phyloP scores from a whole-genome alignment of 2,888 invertebrate species.

The Pimpla rufipes region DNA sequence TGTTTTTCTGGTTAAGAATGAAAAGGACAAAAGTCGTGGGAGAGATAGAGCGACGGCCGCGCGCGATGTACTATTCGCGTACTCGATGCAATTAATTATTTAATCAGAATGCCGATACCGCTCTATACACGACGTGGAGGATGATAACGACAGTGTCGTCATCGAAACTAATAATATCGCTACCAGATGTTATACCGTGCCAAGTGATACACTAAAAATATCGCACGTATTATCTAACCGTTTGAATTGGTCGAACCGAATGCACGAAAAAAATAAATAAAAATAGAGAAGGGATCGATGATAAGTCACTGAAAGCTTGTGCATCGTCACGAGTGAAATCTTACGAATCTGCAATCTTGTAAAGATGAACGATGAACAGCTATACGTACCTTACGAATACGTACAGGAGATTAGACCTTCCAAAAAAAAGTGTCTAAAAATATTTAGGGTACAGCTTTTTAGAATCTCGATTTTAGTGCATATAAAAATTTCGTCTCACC shows the following conservation, averaged over 20 bases:
- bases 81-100: conserved; percentile 48
- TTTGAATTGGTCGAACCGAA: conserved; percentile 39
- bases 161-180: conserved; percentile 61
- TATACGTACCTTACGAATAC: conserved; percentile 24
- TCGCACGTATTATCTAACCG: conserved; percentile 41
- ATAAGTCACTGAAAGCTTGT: not conserved
- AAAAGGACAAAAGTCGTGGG: conserved; percentile 1
- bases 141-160: conserved; percentile 51
- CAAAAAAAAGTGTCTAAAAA: conserved; percentile 53
- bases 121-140: conserved; percentile 27
- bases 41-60: not conserved
- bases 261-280: conserved; percentile 22
- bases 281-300: conserved; percentile 2
- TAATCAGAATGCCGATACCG: conserved; percentile 53
- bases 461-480: conserved; percentile 60
- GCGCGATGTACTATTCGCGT: conserved; percentile 25
- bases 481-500: conserved; percentile 6
- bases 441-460: conserved; percentile 68
- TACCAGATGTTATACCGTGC: conserved; percentile 77
- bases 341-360: conserved; percentile 14
- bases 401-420: conserved; percentile 61
- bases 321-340: conserved; percentile 1
- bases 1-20: conserved; percentile 35
- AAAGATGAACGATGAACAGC: conserved; percentile 3
- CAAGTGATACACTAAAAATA: conserved; percentile 78